phyloP scores from a whole-genome alignment of 2,888 invertebrate species.

The Smittia sp. region DNA sequence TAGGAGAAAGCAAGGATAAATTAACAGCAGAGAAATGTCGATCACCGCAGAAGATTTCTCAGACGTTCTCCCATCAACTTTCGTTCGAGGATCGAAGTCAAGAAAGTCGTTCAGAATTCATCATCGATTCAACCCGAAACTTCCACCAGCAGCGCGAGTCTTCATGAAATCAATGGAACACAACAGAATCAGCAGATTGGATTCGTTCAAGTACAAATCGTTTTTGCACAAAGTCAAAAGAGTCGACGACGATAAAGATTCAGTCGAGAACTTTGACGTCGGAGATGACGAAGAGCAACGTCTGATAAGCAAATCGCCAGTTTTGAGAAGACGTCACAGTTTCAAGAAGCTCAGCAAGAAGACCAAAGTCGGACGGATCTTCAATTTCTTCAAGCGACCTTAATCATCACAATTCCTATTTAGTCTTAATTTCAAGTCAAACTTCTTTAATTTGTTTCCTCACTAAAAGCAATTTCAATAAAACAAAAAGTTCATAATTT shows the following conservation, averaged over 20 bases:
- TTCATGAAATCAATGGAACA: slow-evolving; percentile 28
- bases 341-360: no score
- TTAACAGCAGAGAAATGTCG: not conserved
- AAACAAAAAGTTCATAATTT: no score
- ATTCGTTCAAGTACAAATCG: not conserved
- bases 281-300: no score
- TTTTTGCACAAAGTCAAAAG: not conserved
- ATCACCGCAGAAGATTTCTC: not conserved
- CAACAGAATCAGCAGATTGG: not conserved
- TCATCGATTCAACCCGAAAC: not conserved
- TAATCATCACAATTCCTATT: no score
- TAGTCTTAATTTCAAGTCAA: no score
- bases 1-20: not conserved
- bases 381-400: no score
- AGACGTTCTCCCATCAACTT: not conserved
- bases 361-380: no score
- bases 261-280: no score
- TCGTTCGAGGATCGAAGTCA: not conserved
- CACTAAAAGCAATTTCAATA: no score
- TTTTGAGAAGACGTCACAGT: no score
- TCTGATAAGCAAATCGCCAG: no score
- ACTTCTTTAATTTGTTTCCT: no score
- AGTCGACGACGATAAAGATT: not conserved
- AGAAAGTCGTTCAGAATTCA: slow-evolving; percentile 20
- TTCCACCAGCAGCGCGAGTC: slow-evolving; percentile 3